Evolutionary conservation across 2,113 vertebrate genomes (phyloP), one percentile per base, ranked within the genome.

Genomic region (Pavo muticus): DNA sequence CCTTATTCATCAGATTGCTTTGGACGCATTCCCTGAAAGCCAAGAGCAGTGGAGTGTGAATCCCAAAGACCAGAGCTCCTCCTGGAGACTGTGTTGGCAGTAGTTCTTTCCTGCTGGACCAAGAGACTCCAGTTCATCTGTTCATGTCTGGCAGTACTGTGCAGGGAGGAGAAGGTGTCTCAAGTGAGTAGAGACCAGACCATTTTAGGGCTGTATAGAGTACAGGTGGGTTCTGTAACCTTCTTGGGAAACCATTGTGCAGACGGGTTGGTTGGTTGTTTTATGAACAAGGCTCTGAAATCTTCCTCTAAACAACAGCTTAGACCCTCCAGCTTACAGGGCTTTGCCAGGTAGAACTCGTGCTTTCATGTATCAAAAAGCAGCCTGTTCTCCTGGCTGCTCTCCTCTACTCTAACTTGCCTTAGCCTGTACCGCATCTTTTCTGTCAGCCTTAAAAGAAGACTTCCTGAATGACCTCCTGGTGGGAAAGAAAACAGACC

Each of bases 401-500:
- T 35, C 35, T 35, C 35, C 18, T 44, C 56, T 57, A 23, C 84
- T 73, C 20, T 1, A 85, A 29, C 47, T 89, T 85, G 11, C 71
- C 56, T 91, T 50, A 67, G 27, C 67, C 61, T 76, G 25, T 79
- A 88, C 70, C 86, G 40, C 15, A 7, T 97, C 27, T 94, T 61
- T 94, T 60, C n/a, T 64, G 27, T 42, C 97, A 99, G 99, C 98
- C 82, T 97, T 97, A 89, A 98, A 97, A 83, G 98, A 98, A 65
- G 98, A 98, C 24, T 95, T 97, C 67, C 96, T 97, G 37, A 97
- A 94, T 50, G 96, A 71, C 32, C 89, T 98, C 45, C 25, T 96
- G 9, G 96, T 98, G 56, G 97, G 97, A 18, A 97, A 97, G 45
- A 98, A 97, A 39, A 97, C 97, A 0, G 99, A 99, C 18, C 98